A percentile compares a stretch with the other conserved stretches of the same genome.
Evolutionary conservation across 2,888 invertebrate genomes (phyloP).

Genomic region (Agriopis leucophaearia): DNA sequence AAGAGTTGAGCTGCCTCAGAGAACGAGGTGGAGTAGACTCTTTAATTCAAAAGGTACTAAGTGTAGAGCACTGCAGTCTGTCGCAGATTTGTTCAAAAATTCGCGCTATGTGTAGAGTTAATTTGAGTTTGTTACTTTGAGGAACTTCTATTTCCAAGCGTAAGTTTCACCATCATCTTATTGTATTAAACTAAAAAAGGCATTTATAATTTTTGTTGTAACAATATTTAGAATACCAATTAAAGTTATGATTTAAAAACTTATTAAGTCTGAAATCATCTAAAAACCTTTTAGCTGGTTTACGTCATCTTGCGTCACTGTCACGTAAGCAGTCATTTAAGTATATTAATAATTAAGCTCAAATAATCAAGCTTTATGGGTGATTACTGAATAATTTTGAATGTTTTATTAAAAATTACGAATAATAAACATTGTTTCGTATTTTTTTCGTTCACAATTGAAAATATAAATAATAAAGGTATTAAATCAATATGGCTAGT

Average conservation of each 20-base stretch:
- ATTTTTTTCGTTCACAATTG: not conserved
- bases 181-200: too few species aligned
- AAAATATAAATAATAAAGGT: not conserved
- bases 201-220: too few species aligned
- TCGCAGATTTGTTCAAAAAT: constrained; percentile 8
- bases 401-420: not conserved
- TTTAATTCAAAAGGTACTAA: too few species aligned
- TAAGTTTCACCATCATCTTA: too few species aligned
- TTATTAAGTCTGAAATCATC: not conserved
- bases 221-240: not conserved
- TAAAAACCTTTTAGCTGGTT: not conserved
- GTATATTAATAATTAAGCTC: not conserved
- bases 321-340: constrained; percentile 20
- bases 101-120: constrained; percentile 8
- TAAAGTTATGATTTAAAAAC: not conserved
- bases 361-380: not conserved
- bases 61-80: not conserved
- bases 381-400: too few species aligned
- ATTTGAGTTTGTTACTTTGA: not conserved
- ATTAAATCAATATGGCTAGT: constrained; percentile 65
- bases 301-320: constrained; percentile 40
- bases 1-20: too few species aligned
- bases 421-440: not conserved
- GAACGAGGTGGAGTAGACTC: too few species aligned
- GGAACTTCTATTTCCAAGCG: not conserved